phyloP scores from a whole-genome alignment of 64 coral and sea anemone genomes.

The Stichodactyla helianthus region DNA sequence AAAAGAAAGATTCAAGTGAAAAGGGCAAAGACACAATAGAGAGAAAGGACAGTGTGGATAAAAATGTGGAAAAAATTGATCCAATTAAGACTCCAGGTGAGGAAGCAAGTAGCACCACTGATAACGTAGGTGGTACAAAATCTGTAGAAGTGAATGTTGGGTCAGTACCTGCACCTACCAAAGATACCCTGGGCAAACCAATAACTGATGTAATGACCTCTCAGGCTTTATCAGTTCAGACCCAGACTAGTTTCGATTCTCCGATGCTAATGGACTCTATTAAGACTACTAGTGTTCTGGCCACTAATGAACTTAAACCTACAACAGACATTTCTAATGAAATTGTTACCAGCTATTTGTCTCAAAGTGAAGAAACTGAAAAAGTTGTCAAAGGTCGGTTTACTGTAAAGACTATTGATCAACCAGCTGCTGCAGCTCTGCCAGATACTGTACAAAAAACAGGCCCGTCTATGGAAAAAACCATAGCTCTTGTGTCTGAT shows the following conservation, averaged over 20 bases:
- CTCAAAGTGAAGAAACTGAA: neutral
- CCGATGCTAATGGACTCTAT: neutral
- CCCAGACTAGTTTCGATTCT: conserved; percentile 13
- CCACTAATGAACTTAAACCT: neutral
- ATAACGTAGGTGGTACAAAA: neutral
- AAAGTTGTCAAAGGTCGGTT: conserved; percentile 11
- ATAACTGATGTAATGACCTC: neutral
- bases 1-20: neutral
- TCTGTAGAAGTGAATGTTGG: neutral
- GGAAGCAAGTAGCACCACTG: neutral
- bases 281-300: neutral
- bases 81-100: neutral
- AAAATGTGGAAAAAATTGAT: neutral
- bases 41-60: neutral
- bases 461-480: neutral
- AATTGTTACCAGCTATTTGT: neutral
- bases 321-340: neutral
- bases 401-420: neutral
- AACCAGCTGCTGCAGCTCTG: neutral
- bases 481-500: neutral
- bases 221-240: conserved; percentile 12
- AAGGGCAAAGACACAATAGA: neutral
- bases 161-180: neutral
- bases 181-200: neutral
- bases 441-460: neutral